Evolutionary conservation across 2,797 vertebrate genomes (phyloP).

Genomic region (Sylvia borin): DNA sequence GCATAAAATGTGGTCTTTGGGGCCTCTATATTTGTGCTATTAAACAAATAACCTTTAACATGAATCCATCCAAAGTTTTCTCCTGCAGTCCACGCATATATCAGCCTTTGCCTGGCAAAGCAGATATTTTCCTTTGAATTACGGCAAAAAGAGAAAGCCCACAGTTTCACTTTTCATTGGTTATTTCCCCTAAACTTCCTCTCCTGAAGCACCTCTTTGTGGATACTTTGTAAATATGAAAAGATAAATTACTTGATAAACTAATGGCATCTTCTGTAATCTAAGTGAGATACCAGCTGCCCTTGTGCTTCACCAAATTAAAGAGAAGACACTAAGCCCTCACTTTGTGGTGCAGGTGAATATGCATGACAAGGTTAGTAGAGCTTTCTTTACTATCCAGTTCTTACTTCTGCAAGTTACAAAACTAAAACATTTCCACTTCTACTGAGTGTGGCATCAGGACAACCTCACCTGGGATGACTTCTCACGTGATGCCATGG

Average conservation of each 20-base stretch:
- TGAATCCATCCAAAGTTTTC: background rate
- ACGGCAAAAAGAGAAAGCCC: background rate
- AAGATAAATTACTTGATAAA: background rate
- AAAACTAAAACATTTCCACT: background rate
- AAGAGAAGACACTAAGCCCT: background rate
- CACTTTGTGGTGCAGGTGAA: background rate
- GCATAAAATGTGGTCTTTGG: background rate
- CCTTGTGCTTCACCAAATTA: background rate
- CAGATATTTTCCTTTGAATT: background rate
- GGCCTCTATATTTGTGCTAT: background rate
- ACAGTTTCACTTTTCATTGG: background rate
- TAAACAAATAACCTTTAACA: background rate
- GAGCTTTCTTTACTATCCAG: background rate
- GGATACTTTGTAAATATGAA: background rate
- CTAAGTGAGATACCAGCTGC: background rate
- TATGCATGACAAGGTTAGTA: background rate
- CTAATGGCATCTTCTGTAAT: background rate
- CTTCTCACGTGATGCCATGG: background rate
- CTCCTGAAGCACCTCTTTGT: background rate
- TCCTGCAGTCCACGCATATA: background rate
- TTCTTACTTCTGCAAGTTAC: background rate
- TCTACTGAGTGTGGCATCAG: background rate
- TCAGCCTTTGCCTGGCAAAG: background rate
- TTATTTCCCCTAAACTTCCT: background rate
- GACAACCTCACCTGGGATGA: background rate